These are phyloP conservation scores for Vanacampus margaritifer DNA, from an alignment of 2,113 vertebrate species.

Conservation along the genomic window DNA sequence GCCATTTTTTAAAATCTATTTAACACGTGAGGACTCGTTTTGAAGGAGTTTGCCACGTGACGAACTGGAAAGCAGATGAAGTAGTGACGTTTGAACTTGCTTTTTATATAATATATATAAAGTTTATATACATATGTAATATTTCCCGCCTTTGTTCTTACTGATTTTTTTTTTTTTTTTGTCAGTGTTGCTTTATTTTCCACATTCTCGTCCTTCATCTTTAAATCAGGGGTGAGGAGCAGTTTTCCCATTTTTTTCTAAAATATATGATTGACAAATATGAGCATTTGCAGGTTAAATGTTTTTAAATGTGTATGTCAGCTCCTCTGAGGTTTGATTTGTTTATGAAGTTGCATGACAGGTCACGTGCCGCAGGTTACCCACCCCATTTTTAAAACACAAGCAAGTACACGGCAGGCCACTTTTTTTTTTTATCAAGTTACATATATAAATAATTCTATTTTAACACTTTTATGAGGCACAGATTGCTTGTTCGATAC, in stretches of 20 bases:
- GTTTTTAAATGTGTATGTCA: not conserved
- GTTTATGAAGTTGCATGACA: not conserved
- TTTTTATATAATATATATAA: constrained; percentile 49
- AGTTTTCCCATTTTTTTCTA: not conserved
- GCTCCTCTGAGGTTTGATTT: not conserved
- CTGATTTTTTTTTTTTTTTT: constrained; percentile 10
- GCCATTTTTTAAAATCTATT: not conserved
- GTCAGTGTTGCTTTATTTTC: not conserved
- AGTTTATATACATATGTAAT: constrained; percentile 34
- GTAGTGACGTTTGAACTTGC: constrained; percentile 43
- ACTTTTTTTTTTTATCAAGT: not conserved
- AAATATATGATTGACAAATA: not conserved
- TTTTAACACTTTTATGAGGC: not conserved
- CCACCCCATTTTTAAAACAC: not conserved
- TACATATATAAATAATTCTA: not conserved
- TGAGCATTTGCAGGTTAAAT: not conserved
- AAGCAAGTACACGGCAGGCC: not conserved
- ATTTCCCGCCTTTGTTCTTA: constrained; percentile 31
- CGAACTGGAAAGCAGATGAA: constrained; percentile 6
- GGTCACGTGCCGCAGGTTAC: not conserved
- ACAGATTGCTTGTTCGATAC: not conserved
- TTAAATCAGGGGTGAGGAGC: constrained; percentile 10
- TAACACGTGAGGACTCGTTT: not conserved
- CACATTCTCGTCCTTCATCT: constrained; percentile 33
- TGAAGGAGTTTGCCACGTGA: not conserved